A percentile compares a stretch with the other conserved stretches of the same genome.
Conservation (phyloP, 2,113 vertebrate genomes). For the Mystacornis crossleyi region DNA sequence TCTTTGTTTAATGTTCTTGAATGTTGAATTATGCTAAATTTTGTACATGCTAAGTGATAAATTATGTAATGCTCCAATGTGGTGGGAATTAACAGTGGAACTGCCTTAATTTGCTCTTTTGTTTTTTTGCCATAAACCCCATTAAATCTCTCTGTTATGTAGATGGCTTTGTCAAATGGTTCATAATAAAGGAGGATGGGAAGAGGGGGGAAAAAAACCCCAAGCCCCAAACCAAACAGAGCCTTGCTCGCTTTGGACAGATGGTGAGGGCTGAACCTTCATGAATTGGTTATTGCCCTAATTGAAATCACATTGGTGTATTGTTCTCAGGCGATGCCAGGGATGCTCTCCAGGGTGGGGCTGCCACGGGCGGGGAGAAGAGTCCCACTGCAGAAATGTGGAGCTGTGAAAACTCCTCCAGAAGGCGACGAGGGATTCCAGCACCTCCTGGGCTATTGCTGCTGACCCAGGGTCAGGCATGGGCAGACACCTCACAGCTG, state of each 20-base stretch:
- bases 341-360: neutral
- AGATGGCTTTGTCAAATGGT: slow-evolving; percentile 11
- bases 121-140: slow-evolving; percentile 10
- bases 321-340: slow-evolving; percentile 14
- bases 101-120: slow-evolving; percentile 41
- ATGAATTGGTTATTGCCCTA: slow-evolving; percentile 66
- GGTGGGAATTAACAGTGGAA: slow-evolving; percentile 28
- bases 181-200: slow-evolving; percentile 5
- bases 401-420: slow-evolving; percentile 12
- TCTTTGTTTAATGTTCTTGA: slow-evolving; percentile 5
- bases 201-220: neutral
- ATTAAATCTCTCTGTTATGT: slow-evolving; percentile 14
- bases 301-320: slow-evolving; percentile 60
- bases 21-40: slow-evolving; percentile 50
- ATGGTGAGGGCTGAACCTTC: slow-evolving; percentile 58
- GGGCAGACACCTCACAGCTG: slow-evolving; percentile 39
- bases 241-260: slow-evolving; percentile 34
- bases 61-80: neutral
- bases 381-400: neutral
- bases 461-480: slow-evolving; percentile 24
- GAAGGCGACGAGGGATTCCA: slow-evolving; percentile 41
- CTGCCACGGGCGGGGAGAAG: neutral
- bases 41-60: slow-evolving; percentile 53
- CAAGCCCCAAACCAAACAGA: neutral
- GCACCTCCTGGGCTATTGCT: neutral